phyloP scores from a whole-genome alignment of 2,797 vertebrate species.

The Pangasius sanitwongsei region DNA sequence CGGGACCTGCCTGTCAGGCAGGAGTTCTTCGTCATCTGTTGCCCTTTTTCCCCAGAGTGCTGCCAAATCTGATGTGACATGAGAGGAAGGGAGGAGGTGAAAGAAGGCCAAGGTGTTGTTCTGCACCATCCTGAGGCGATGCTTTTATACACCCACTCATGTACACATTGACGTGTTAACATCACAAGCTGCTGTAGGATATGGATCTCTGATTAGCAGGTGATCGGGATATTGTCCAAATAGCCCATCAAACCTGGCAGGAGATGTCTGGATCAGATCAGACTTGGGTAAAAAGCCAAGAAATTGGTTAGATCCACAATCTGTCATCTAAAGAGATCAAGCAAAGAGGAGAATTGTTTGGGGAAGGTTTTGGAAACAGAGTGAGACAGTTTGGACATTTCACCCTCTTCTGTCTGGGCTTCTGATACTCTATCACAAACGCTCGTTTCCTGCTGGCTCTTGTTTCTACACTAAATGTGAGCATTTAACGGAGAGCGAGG shows the following conservation, averaged over 20 bases:
- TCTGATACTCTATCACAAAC: conserved; percentile 4
- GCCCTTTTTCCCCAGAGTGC: conserved; percentile 78
- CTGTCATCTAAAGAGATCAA: conserved; percentile 52
- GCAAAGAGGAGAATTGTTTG: conserved; percentile 8
- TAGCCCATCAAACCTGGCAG: neutral
- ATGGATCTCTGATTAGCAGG: conserved; percentile 31
- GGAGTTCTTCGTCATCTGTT: conserved; percentile 70
- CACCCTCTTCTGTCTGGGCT: conserved; percentile 22
- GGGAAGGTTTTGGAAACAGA: conserved; percentile 1
- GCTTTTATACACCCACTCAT: neutral
- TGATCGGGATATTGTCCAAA: conserved; percentile 14
- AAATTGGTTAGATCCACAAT: conserved; percentile 67
- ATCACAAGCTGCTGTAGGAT: neutral
- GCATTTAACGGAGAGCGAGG: conserved; percentile 14
- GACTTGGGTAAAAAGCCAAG: conserved; percentile 54
- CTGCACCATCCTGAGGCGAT: neutral
- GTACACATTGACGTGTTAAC: neutral
- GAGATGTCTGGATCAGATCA: conserved; percentile 43
- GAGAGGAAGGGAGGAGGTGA: conserved; percentile 61
- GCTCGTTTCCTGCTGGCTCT: conserved; percentile 39
- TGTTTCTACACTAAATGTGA: conserved; percentile 30
- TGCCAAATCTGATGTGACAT: conserved; percentile 83
- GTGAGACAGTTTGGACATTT: neutral
- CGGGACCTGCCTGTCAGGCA: conserved; percentile 68
- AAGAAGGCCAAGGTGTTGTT: conserved; percentile 17